phyloP scores from a whole-genome alignment of 2,113 vertebrate species.

The Pygoscelis antarcticus region DNA sequence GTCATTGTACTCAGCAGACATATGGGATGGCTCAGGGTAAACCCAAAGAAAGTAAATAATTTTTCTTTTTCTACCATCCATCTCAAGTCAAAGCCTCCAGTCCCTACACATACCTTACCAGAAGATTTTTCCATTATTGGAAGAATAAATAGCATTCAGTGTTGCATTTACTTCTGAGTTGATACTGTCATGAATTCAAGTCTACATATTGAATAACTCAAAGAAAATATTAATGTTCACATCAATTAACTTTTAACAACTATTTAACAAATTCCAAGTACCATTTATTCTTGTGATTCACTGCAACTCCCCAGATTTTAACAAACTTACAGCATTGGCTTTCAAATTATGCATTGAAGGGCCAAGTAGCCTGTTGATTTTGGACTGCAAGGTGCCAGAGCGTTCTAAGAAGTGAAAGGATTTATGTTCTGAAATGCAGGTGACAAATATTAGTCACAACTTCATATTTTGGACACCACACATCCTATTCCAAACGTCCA shows the following conservation, averaged over 20 bases:
- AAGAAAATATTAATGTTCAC: slow-evolving; percentile 31
- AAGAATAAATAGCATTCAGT: neutral
- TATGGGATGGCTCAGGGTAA: neutral
- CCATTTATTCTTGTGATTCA: slow-evolving; percentile 24
- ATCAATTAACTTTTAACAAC: slow-evolving; percentile 26
- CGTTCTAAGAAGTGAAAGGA: neutral
- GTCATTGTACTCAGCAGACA: neutral
- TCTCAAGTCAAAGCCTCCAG: neutral
- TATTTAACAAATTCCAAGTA: slow-evolving; percentile 24
- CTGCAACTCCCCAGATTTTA: neutral
- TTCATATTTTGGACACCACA: neutral
- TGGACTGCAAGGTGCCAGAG: neutral
- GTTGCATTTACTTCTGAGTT: neutral
- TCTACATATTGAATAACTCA: neutral
- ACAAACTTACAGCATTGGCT: neutral
- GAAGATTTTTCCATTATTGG: neutral
- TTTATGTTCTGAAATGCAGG: neutral
- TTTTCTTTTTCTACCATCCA: neutral
- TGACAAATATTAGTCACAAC: neutral
- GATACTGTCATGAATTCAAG: neutral
- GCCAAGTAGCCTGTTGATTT: slow-evolving; percentile 11
- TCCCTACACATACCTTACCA: neutral
- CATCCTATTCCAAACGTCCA: neutral
- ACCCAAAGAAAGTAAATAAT: neutral
- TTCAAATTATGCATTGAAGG: neutral